A percentile compares a stretch with the other conserved stretches of the same genome.
phyloP scores from a whole-genome alignment of 2,113 vertebrate species.

The Takifugu bimaculatus region DNA sequence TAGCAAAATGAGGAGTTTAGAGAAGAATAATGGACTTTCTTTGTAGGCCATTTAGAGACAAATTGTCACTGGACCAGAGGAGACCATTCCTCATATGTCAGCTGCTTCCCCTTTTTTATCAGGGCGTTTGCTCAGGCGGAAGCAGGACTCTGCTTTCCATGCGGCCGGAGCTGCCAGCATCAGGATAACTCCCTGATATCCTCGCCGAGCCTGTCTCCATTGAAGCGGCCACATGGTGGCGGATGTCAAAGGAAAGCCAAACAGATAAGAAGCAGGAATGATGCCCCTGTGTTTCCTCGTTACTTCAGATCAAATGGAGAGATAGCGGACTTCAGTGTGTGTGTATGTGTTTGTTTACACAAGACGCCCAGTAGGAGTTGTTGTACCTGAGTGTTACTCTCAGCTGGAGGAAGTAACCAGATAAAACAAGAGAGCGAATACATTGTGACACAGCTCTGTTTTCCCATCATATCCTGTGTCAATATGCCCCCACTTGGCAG shows the following conservation, averaged over 20 bases:
- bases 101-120: constrained; percentile 49
- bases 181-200: constrained; percentile 53
- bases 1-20: constrained; percentile 26
- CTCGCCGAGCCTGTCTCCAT: constrained; percentile 62
- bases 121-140: constrained; percentile 33
- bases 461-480: constrained; percentile 18
- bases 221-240: constrained; percentile 64
- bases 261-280: constrained; percentile 71
- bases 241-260: constrained; percentile 69
- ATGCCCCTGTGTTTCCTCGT: constrained; percentile 73
- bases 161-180: constrained; percentile 42
- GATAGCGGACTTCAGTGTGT: constrained; percentile 67
- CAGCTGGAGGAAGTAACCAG: constrained; percentile 10
- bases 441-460: constrained; percentile 20
- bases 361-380: constrained; percentile 42
- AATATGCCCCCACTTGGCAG: constrained; percentile 21
- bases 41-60: constrained; percentile 3
- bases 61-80: constrained; percentile 7
- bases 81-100: constrained; percentile 30
- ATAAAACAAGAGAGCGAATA: constrained; percentile 2
- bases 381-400: constrained; percentile 8
- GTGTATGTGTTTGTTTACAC: constrained; percentile 62
- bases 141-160: constrained; percentile 23
- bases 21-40: background rate
- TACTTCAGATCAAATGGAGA: constrained; percentile 60